Evolutionary conservation across 1,140 invertebrate species (phyloP).

Genomic region (Drosophila ohnishii): DNA sequence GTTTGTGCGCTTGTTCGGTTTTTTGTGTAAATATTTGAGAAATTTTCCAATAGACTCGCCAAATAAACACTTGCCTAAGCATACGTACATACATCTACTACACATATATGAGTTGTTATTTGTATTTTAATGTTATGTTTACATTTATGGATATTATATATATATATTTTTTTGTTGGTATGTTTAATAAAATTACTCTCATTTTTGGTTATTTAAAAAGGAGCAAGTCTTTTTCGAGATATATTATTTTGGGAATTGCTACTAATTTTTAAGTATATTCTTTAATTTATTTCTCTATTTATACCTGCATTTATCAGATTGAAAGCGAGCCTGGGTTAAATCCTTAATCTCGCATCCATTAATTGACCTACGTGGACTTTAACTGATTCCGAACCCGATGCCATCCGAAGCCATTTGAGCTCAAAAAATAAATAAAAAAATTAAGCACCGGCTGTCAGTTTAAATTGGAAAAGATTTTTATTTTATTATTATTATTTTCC

Average conservation of each 20-base stretch:
- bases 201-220: neutral
- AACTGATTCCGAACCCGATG: neutral
- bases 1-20: constrained; percentile 37
- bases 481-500: neutral
- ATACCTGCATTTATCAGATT: neutral
- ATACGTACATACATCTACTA: constrained; percentile 3
- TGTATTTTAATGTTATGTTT: constrained; percentile 35
- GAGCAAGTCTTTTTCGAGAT: neutral
- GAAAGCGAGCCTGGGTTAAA: constrained; percentile 22
- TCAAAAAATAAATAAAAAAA: constrained; percentile 17
- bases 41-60: constrained; percentile 54
- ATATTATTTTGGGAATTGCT: neutral
- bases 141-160: constrained; percentile 3
- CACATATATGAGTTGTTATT: constrained; percentile 17
- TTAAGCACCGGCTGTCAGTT: constrained; percentile 52
- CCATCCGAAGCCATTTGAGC: neutral
- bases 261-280: too few relatives aligned
- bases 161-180: constrained; percentile 17
- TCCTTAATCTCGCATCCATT: constrained; percentile 62
- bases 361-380: constrained; percentile 66
- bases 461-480: constrained; percentile 54
- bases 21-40: constrained; percentile 65
- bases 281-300: too few relatives aligned
- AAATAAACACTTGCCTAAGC: constrained; percentile 47
- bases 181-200: constrained; percentile 21